Evolutionary conservation across 2,797 vertebrate species (phyloP), one percentile per base, ranked within the genome.

Genomic region (Novumbra hubbsi): DNA sequence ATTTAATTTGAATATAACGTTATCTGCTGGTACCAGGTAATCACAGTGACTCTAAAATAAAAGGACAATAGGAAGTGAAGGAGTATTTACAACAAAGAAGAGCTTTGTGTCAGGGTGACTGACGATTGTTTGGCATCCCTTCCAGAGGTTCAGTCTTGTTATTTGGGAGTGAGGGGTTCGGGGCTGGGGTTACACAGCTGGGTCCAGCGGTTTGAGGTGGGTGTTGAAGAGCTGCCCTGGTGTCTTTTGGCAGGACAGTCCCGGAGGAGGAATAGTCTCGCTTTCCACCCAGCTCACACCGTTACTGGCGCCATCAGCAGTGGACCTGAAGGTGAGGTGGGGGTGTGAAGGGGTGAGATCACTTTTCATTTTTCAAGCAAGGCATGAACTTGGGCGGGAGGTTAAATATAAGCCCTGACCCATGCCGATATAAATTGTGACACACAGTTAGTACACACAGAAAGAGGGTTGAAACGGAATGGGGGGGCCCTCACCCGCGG

Each of bases 21-120:
- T 88, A 88, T 92, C 92, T 94, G 94, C 93, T 94, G 94, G 94
- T 94, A 94, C 93, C 93, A 84, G 88, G 86, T 93, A 92, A 92
- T 94, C 94, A 95, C 92, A 95, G 93, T 95, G 92, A 93, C 92
- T 91, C 87, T 89, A 92, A 92, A 93, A 89, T 80, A 86, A 93
- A 86, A 85, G 86, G 83, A 92, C 91, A 91, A 87, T 81, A 90
- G 81, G 81, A 88, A 80, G 73, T 90, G 83, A 82, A 84, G 74
- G 41, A 79, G 71, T 82, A 71, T 92, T 80, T 92, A 92, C 89
- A 90, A 87, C 80, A 86, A 86, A 90, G 77, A 85, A 81, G 74
- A 76, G 82, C 64, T 55, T 70, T 75, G 76, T 87, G 84, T 68
- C 64, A 1, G 74, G 88, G 81, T 78, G 76, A 86, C 76, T 79